Evolutionary conservation across 1,140 invertebrate genomes (phyloP), one percentile per base, ranked within the genome.

Genomic region (Nilaparvata lugens): DNA sequence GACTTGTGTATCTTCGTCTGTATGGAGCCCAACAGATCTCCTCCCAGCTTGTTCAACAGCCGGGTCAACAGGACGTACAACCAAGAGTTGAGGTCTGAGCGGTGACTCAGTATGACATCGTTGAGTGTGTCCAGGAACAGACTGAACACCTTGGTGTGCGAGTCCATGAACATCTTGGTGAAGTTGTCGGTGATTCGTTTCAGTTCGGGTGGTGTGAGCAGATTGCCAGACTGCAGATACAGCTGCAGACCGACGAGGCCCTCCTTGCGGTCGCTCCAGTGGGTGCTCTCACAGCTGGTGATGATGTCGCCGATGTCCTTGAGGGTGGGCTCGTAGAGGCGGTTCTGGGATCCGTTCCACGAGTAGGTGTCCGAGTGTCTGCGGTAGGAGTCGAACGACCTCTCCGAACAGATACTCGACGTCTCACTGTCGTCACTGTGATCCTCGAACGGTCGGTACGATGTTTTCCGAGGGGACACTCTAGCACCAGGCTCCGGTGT

Each of bases 161-260:
- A 90, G 73, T 97, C 94, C 82, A 95, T 93, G 69, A 97, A 96
- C 90, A 97, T 94, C 77, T 93, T 91, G 45, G 91, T 89, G 70
- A 96, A 93, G 62, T 95, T 88, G 67, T 97, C 93, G 0, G 90
- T 93, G 6, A 94, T 80, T 65, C 86, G 82, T 48, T 85, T 84
- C 35, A 95, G 75, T 70, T 95, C 89, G 2, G 82, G 77, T 1
- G 80, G 76, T 9, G 79, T 80, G 5, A 95, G 76, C 16, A 77
- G 79, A 19, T 86, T 81, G 43, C 87, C 86, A 69, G 81, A 81
- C 61, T 83, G 81, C 16, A 94, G 78, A 68, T 89, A 87, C 66
- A 83, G 73, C 61, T 85, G 88, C 28, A 97, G 76, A 62, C 87
- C 87, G 3, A 92, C 78, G 2, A 97, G 78, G 16, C 94, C 94